phyloP scores from a whole-genome alignment of 2,113 vertebrate species.

The Elaphurus davidianus region DNA sequence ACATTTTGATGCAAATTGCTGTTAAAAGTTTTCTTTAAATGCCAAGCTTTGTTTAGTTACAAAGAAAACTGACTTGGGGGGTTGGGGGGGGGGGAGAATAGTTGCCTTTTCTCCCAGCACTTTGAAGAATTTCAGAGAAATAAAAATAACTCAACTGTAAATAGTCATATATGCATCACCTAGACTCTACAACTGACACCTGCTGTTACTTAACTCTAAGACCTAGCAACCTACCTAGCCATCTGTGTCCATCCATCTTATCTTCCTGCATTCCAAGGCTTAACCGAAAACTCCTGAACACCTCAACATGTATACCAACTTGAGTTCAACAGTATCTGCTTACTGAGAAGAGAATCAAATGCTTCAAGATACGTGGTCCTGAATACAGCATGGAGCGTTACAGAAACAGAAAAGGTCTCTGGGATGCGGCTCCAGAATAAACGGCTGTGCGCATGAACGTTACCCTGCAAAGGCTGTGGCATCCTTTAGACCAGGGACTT shows the following conservation, averaged over 20 bases:
- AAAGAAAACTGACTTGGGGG: background rate
- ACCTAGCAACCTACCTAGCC: background rate
- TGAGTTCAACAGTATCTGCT: background rate
- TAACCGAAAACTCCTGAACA: background rate
- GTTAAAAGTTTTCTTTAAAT: constrained; percentile 18
- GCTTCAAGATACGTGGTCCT: background rate
- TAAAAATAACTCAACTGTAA: background rate
- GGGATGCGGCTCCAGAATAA: background rate
- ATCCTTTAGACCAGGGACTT: background rate
- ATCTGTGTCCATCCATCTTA: background rate
- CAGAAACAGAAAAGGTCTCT: background rate
- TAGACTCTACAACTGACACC: background rate
- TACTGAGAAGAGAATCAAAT: background rate
- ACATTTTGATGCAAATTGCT: background rate
- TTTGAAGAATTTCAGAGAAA: background rate
- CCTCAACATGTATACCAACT: background rate
- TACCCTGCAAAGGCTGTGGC: background rate
- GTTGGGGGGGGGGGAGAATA: accelerated
- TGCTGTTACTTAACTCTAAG: background rate
- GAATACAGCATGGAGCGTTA: background rate
- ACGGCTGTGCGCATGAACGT: background rate
- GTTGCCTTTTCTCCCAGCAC: background rate
- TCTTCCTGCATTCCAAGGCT: background rate
- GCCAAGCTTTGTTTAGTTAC: background rate
- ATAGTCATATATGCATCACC: background rate